Evolutionary conservation across 1,140 invertebrate genomes (phyloP).

Genomic region (Euwallacea fornicatus): DNA sequence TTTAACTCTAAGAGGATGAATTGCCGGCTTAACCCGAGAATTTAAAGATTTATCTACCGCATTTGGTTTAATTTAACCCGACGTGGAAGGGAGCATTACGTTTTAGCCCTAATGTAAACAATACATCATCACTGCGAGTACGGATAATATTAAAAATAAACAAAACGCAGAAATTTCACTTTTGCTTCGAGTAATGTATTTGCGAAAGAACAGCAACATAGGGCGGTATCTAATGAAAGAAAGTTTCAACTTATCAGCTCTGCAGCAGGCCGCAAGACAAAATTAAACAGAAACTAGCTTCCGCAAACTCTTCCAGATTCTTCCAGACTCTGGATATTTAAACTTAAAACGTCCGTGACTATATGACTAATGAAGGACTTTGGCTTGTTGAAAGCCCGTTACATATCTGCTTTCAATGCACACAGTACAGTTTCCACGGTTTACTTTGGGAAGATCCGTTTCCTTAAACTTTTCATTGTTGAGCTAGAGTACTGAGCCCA

Average conservation of each 20-base stretch:
- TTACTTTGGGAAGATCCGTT: conserved; percentile 5
- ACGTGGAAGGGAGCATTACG: conserved; percentile 6
- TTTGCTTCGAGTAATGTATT: background rate
- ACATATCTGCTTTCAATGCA: conserved; percentile 20
- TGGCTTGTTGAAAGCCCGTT: background rate
- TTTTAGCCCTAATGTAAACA: conserved; percentile 27
- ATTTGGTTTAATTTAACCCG: conserved; percentile 33
- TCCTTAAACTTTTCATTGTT: conserved; percentile 2
- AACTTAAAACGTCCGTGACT: conserved; percentile 12
- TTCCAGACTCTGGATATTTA: background rate
- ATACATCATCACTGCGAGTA: conserved; percentile 15
- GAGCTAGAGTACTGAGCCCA: conserved; percentile 3
- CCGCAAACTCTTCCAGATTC: background rate
- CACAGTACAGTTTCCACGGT: conserved; percentile 8
- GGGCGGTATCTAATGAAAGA: background rate
- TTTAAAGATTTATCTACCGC: conserved; percentile 32
- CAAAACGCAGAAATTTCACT: conserved; percentile 8
- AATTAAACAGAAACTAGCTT: background rate
- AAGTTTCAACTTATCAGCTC: background rate
- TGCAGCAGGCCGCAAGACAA: background rate
- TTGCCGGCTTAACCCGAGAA: conserved; percentile 28
- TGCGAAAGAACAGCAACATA: background rate
- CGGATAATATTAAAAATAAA: conserved; percentile 21
- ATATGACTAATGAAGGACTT: conserved; percentile 19
- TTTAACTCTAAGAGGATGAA: conserved; percentile 29